phyloP scores from a whole-genome alignment of 2,113 vertebrate genomes.

The Procavia capensis region DNA sequence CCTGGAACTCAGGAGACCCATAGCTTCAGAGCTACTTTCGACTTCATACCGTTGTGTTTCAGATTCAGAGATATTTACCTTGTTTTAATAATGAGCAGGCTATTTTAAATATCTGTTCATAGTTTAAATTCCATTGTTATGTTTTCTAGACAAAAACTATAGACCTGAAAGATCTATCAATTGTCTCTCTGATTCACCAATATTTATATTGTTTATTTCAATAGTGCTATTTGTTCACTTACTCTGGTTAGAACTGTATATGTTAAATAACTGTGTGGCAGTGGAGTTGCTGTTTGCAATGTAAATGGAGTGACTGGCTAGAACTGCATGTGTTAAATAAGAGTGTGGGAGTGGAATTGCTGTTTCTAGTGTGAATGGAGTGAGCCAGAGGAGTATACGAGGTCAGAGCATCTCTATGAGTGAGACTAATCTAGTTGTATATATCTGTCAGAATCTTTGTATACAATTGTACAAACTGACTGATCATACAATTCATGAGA shows the following conservation, averaged over 20 bases:
- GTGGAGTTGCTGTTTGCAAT: background rate
- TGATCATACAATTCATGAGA: background rate
- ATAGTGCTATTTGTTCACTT: background rate
- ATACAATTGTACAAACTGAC: background rate
- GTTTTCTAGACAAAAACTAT: background rate
- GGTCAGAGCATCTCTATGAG: background rate
- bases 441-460: background rate
- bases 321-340: background rate
- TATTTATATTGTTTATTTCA: background rate
- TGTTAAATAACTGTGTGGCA: background rate
- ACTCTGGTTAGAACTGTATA: background rate
- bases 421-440: background rate
- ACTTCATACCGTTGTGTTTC: background rate
- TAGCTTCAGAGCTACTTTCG: background rate
- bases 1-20: background rate
- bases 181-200: background rate
- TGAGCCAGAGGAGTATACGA: background rate
- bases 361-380: background rate
- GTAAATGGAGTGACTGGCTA: background rate
- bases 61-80: background rate
- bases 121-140: background rate
- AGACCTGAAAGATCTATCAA: background rate
- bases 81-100: background rate
- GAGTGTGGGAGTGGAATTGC: background rate
- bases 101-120: background rate